phyloP scores from a whole-genome alignment of 2,113 vertebrate genomes.

The Nibea albiflora region DNA sequence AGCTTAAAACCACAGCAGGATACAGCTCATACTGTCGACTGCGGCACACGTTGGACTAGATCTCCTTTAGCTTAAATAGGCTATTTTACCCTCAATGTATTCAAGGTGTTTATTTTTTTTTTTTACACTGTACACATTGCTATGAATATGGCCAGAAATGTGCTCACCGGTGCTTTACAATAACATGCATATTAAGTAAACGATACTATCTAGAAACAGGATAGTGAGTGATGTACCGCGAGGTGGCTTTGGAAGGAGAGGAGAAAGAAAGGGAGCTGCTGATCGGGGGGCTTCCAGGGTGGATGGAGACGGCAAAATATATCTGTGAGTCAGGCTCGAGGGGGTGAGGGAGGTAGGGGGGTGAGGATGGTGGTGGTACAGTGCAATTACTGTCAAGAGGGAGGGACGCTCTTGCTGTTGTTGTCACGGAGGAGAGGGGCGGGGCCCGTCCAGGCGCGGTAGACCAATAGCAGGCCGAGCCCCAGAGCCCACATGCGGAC shows the following conservation, averaged over 20 bases:
- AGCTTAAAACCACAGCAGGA: slow-evolving; percentile 42
- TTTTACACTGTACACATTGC: slow-evolving; percentile 61
- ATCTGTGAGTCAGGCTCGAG: slow-evolving; percentile 57
- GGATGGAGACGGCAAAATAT: slow-evolving; percentile 55
- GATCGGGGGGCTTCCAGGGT: slow-evolving; percentile 12
- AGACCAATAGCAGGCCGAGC: slow-evolving; percentile 85
- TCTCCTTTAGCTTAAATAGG: slow-evolving; percentile 16
- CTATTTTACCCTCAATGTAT: slow-evolving; percentile 33
- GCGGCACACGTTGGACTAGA: slow-evolving; percentile 18
- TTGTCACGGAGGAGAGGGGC: slow-evolving; percentile 78
- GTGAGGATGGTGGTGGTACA: slow-evolving; percentile 6
- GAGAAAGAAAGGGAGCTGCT: neutral
- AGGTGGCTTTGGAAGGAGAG: slow-evolving; percentile 41
- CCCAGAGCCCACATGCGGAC: slow-evolving; percentile 90
- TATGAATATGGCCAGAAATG: slow-evolving; percentile 64
- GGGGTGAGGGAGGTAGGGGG: slow-evolving; percentile 6
- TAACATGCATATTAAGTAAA: slow-evolving; percentile 80
- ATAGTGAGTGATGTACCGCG: slow-evolving; percentile 43
- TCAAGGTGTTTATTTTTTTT: neutral
- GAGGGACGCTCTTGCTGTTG: slow-evolving; percentile 85
- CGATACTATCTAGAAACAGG: slow-evolving; percentile 60
- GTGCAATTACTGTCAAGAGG: slow-evolving; percentile 82
- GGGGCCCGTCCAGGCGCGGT: slow-evolving; percentile 88
- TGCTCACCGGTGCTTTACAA: slow-evolving; percentile 64
- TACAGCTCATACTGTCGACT: slow-evolving; percentile 31